Conservation (phyloP, 2,797 vertebrate genomes). For the Oreochromis grahami region DNA sequence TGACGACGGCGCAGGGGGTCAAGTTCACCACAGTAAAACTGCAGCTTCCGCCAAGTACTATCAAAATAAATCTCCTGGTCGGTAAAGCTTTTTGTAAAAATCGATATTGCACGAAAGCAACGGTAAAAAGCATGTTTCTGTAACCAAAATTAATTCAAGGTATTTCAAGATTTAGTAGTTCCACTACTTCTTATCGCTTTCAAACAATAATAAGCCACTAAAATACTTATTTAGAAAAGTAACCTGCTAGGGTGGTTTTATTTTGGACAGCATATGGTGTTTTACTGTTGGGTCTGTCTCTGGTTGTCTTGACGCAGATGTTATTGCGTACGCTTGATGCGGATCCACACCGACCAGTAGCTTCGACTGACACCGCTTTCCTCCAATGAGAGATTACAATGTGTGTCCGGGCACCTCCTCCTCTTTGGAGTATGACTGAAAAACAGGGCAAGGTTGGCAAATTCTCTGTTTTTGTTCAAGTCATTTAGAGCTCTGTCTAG, state of each 20-base stretch:
- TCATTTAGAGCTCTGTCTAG: neutral
- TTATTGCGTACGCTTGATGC: constrained; percentile 56
- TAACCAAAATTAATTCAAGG: neutral
- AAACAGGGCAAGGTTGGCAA: constrained; percentile 25
- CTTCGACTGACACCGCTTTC: constrained; percentile 57
- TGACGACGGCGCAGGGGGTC: constrained; percentile 54
- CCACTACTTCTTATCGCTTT: accelerated
- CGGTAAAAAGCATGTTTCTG: accelerated
- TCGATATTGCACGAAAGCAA: neutral
- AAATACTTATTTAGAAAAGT: accelerated
- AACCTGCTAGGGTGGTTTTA: neutral
- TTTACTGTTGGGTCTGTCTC: constrained; percentile 6
- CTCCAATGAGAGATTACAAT: constrained; percentile 60
- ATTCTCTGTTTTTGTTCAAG: constrained; percentile 7
- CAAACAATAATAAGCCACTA: accelerated
- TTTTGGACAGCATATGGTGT: neutral
- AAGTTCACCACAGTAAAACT: neutral
- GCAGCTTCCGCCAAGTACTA: neutral
- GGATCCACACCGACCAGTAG: constrained; percentile 29
- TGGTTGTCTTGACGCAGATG: constrained; percentile 28
- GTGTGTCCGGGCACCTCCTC: constrained; percentile 9
- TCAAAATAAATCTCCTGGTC: constrained; percentile 26
- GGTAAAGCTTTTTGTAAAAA: neutral
- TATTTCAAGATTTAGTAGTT: neutral
- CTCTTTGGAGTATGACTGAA: constrained; percentile 10